Conservation (phyloP, 23 tunicate genomes). For the Styela clava region DNA sequence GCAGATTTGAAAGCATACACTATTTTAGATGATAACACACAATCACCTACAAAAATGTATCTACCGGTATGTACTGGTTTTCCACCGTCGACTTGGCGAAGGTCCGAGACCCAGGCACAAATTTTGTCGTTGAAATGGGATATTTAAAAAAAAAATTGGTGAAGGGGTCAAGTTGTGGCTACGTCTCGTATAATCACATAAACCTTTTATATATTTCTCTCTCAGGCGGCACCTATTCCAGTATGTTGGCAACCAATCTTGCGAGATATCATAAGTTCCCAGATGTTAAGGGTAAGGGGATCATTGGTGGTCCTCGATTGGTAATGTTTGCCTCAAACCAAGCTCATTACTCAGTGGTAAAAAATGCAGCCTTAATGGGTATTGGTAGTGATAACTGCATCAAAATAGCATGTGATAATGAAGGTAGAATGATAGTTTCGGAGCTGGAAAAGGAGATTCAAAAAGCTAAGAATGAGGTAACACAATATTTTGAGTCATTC, state of each 20-base stretch:
- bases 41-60: too few relatives aligned
- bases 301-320: slow-evolving; percentile 35
- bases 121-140: too few relatives aligned
- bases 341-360: slow-evolving; percentile 67
- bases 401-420: slow-evolving; percentile 50
- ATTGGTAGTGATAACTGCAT: slow-evolving; percentile 48
- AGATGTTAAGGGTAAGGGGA: slow-evolving; percentile 44
- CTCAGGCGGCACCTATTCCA: slow-evolving; percentile 65
- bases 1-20: too few relatives aligned
- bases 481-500: too few relatives aligned
- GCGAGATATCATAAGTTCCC: slow-evolving; percentile 57
- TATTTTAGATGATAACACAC: too few relatives aligned
- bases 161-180: too few relatives aligned
- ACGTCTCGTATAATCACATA: too few relatives aligned
- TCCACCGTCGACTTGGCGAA: too few relatives aligned
- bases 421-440: slow-evolving; percentile 62
- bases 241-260: slow-evolving; percentile 61
- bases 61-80: too few relatives aligned
- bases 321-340: slow-evolving; percentile 46
- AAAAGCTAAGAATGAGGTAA: slow-evolving; percentile 27
- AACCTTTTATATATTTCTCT: too few relatives aligned
- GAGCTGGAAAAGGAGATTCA: slow-evolving; percentile 44
- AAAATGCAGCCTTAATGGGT: slow-evolving; percentile 62
- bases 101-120: too few relatives aligned
- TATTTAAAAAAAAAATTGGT: too few relatives aligned